Evolutionary conservation across 2,888 invertebrate species (phyloP).

Genomic region (Pharmacophagus antenor): DNA sequence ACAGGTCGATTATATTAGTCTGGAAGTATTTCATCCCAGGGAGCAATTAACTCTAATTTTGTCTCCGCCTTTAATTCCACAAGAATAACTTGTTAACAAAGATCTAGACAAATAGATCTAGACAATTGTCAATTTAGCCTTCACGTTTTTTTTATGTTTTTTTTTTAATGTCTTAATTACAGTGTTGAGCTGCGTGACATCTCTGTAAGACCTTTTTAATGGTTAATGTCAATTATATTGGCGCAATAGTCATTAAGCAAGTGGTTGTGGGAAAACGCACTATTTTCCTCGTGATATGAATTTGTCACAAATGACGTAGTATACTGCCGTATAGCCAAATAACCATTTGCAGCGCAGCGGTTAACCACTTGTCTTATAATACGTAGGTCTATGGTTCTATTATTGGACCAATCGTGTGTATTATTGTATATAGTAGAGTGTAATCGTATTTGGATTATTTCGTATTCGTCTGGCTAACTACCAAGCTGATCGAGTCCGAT

Average conservation of each 20-base stretch:
- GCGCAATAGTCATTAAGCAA: constrained; percentile 11
- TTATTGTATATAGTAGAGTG: no score
- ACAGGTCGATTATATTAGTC: neutral
- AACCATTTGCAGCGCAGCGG: no score
- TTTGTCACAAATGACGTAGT: constrained; percentile 3
- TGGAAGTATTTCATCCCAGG: neutral
- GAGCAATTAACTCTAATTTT: neutral
- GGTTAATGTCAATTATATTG: constrained; percentile 21
- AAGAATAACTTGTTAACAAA: constrained; percentile 2
- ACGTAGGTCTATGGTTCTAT: no score
- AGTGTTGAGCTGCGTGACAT: constrained; percentile 2
- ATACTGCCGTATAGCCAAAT: no score
- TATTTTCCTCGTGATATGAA: constrained; percentile 10
- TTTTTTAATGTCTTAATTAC: constrained; percentile 4
- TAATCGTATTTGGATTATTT: no score
- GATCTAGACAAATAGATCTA: neutral
- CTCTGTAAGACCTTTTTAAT: constrained; percentile 16
- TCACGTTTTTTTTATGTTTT: neutral
- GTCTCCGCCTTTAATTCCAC: neutral
- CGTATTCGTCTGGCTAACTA: no score
- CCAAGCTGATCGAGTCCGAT: no score
- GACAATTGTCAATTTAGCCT: constrained; percentile 1
- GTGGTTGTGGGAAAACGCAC: constrained; percentile 5
- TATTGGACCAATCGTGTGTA: no score
- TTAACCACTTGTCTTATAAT: no score